Evolutionary conservation across 2,888 invertebrate species (phyloP), one percentile per base, ranked within the genome.

Genomic region (Lasioglossum oenotherae): DNA sequence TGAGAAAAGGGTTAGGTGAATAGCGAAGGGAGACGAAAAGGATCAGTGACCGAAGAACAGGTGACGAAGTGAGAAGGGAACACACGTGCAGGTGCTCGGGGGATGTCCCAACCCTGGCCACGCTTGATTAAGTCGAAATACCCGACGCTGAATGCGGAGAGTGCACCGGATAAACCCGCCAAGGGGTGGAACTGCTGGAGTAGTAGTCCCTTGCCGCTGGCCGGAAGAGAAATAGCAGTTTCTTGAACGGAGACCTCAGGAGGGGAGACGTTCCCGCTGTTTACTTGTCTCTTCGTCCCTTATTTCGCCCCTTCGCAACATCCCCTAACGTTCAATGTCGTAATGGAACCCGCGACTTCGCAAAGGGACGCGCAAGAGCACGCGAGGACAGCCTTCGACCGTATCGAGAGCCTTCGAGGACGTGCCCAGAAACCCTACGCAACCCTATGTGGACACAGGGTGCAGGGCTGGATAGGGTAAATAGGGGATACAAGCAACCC

Each of bases 51-150:
- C 35, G 41, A 38, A 44, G 46, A 23, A 31, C 12, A 38, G 31
- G 64, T 12, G 16, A 64, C 74, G 85, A 60, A 19, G 57, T n/a
- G 49, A 2, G 69, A 35, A 49, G 31, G 49, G 53, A 49, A 16
- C 64, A 16, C 64, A 6, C 16, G 64, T 6, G 64, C 64, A 6
- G 64, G 14, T 64, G 64, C 27, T 27, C 16, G 16, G 19, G 23
- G 12, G 64, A 49, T 27, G 44, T 12, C 74, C 78, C 80, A 80
- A 80, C 80, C 75, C 78, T 71, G 69, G 57, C 41, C 79, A 79
- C 84, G 86, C 84, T 91, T 92, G 90, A 92, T 92, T 91, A 91
- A 92, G 89, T 87, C 83, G 82, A 88, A 91, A 90, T 88, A 81
- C 69, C 16, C 41, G 44, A 57, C 38, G 57, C 4, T 35, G 60